Percentiles rank a stretch among this genome's conserved stretches.
Evolutionary conservation across 1,140 invertebrate species (phyloP).

Genomic region (Brachionus sp.): DNA sequence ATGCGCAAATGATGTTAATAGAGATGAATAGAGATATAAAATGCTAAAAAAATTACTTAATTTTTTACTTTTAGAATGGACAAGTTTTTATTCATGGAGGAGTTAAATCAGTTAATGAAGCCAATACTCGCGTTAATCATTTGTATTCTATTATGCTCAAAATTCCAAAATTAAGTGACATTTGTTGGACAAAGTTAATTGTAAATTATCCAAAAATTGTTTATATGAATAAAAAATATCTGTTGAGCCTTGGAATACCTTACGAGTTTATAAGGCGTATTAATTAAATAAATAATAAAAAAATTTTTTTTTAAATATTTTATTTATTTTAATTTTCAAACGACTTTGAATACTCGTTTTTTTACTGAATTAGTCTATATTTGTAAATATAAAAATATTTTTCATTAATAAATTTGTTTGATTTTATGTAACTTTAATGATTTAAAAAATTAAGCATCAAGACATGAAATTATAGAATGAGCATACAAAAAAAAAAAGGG

Average conservation of each 20-base stretch:
- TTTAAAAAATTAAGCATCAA: too few species aligned
- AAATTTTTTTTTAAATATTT: background rate
- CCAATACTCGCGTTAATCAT: conserved; percentile 7
- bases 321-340: conserved; percentile 13
- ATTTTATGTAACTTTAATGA: background rate
- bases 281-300: background rate
- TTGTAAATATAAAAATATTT: background rate
- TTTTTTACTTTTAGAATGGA: background rate
- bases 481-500: too few species aligned
- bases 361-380: background rate
- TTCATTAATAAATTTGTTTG: background rate
- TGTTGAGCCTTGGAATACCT: background rate
- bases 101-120: background rate
- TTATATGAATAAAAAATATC: conserved; percentile 21
- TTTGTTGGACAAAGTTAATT: conserved; percentile 37
- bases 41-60: too few species aligned
- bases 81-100: conserved; percentile 45
- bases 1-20: conserved; percentile 7
- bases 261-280: conserved; percentile 13
- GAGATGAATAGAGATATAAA: too few species aligned
- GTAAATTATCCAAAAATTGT: conserved; percentile 25
- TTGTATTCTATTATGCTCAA: conserved; percentile 13
- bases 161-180: conserved; percentile 20
- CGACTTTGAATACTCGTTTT: background rate
- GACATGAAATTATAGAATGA: too few species aligned